Evolutionary conservation across 2,888 invertebrate genomes (phyloP).

Genomic region (Acrocyrtus sp.): DNA sequence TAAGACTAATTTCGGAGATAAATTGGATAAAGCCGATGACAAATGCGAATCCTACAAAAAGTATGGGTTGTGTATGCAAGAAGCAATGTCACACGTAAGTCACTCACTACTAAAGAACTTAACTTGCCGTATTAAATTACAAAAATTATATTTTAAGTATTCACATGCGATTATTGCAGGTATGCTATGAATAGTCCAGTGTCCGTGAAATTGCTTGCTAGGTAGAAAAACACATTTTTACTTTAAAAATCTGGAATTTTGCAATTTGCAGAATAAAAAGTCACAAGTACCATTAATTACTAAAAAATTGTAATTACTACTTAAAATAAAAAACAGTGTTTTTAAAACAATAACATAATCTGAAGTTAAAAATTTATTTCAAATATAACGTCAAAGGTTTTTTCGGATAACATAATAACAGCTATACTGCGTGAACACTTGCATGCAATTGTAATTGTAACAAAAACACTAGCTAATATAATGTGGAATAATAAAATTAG

Average conservation of each 20-base stretch:
- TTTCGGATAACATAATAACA: too few relatives aligned
- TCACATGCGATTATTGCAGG: constrained; percentile 6
- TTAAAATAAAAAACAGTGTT: background rate
- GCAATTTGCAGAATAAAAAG: constrained; percentile 1
- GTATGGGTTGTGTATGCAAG: constrained; percentile 54
- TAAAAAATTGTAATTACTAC: background rate
- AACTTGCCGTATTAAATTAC: background rate
- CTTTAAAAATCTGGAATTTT: too few relatives aligned
- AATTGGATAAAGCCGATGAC: constrained; percentile 47
- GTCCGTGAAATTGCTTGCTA: too few relatives aligned
- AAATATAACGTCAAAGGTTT: too few relatives aligned
- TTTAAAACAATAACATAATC: too few relatives aligned
- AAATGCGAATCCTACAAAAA: constrained; percentile 44
- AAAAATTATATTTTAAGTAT: too few relatives aligned
- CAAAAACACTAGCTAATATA: too few relatives aligned
- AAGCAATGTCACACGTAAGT: constrained; percentile 51
- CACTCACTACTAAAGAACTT: background rate
- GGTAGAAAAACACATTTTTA: too few relatives aligned
- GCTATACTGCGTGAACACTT: too few relatives aligned
- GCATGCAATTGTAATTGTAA: too few relatives aligned
- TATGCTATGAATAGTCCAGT: constrained; percentile 53
- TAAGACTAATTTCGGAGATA: constrained; percentile 48
- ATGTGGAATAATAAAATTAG: too few relatives aligned
- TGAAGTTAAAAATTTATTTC: too few relatives aligned
- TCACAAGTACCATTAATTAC: background rate